Evolutionary conservation across 2,797 vertebrate genomes (phyloP), one percentile per base, ranked within the genome.

Genomic region (Prionace glauca): DNA sequence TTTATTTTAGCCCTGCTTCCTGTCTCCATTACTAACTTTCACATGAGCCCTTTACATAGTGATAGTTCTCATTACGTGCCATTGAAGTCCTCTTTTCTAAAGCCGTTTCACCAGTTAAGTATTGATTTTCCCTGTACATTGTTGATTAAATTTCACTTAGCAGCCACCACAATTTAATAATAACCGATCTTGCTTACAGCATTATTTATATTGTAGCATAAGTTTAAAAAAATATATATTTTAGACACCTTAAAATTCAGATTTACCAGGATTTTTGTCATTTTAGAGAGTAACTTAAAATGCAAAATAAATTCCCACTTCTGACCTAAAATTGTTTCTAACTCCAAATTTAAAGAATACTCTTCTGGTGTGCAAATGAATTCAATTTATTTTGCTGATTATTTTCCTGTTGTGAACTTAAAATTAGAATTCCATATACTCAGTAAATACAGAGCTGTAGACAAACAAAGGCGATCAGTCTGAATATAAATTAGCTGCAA

Each of bases 21-120:
- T 45, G 20, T 87, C 50, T 87, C 0, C 22, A 56, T 87, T 56
- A 24, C 20, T 29, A 87, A 87, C 8, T 87, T 45, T 1, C 41
- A 87, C 86, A 50, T 87, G 86, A 87, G 45, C 29, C 60, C 32
- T 16, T 91, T 91, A 91, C 32, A n/a, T 20, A 18, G 16, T 29
- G 45, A n/a, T 91, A 65, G 88, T 65, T 91, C 56, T 91, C 88
- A 91, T 91, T 90, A 62, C 32, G 32, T 56, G n/a, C 60, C 56
- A 65, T 91, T 91, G 18, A 91, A 91, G 16, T 87, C 86, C 24
- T 91, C 60, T 62, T 32, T 65, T 65, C 60, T 91, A 16, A n/a
- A 65, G 32, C 18, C 22, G 62, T 90, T 90, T 62, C 29, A 65
- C 3, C 12, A 91, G 65, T 91, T 91, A 29, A n/a, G 26, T 84